phyloP scores from a whole-genome alignment of 2,113 vertebrate genomes.

The Pterocles orientalis region DNA sequence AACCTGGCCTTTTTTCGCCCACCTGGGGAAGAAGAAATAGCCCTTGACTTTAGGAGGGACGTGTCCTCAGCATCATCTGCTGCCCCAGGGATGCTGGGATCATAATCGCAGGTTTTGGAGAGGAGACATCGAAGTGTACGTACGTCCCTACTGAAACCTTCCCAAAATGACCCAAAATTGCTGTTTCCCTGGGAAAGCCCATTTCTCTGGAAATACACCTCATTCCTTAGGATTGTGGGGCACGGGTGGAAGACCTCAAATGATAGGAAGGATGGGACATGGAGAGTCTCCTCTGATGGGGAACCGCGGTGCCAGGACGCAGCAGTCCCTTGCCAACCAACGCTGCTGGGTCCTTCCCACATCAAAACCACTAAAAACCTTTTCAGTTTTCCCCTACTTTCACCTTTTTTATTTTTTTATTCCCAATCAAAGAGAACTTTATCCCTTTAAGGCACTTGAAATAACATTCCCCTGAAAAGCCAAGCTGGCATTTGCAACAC shows the following conservation, averaged over 20 bases:
- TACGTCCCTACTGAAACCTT: background rate
- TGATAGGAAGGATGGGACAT: background rate
- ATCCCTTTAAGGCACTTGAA: constrained; percentile 64
- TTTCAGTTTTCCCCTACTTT: background rate
- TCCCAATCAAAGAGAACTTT: background rate
- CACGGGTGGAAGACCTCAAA: background rate
- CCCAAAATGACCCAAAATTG: background rate
- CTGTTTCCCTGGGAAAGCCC: background rate
- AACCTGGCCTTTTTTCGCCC: constrained; percentile 93
- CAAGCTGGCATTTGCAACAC: constrained; percentile 64
- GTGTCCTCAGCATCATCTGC: accelerated
- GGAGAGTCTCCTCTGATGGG: background rate
- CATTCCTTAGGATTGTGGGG: background rate
- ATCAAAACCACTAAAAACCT: background rate
- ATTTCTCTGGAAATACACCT: background rate
- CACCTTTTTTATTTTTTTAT: background rate
- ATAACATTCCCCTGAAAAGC: constrained; percentile 52
- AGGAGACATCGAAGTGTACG: accelerated
- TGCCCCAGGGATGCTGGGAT: accelerated
- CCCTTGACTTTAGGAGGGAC: background rate
- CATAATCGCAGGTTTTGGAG: background rate
- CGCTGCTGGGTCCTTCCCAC: background rate
- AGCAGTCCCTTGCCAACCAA: background rate
- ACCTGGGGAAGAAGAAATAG: constrained; percentile 75
- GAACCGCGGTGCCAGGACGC: background rate